Conservation (phyloP, 2,888 invertebrate species). For the Agrotis clavis region DNA sequence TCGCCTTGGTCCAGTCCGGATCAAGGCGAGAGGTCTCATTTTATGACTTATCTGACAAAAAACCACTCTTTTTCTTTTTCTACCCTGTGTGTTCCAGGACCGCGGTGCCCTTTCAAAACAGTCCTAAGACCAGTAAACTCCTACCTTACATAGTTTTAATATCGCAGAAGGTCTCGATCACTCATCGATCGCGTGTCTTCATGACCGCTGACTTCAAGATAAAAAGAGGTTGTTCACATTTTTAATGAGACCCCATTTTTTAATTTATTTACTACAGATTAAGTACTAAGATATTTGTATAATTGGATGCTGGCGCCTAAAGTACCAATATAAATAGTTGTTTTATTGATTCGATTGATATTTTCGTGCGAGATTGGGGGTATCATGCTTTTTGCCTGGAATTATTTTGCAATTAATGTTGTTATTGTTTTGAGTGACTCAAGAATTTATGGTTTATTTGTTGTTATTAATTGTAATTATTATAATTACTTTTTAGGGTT, state of each 20-base stretch:
- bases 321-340: neutral
- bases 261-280: constrained; percentile 55
- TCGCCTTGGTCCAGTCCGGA: too few relatives aligned
- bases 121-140: neutral
- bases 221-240: constrained; percentile 59
- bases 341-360: constrained; percentile 11
- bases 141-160: neutral
- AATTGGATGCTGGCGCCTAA: constrained; percentile 45
- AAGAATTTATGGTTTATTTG: neutral
- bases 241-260: constrained; percentile 63
- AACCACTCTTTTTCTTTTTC: too few relatives aligned
- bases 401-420: neutral
- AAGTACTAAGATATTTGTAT: constrained; percentile 30
- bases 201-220: constrained; percentile 61
- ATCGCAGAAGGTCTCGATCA: constrained; percentile 27
- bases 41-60: too few relatives aligned
- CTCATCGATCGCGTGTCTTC: constrained; percentile 16
- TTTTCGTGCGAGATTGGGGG: neutral
- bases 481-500: too few relatives aligned
- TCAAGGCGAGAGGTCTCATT: too few relatives aligned
- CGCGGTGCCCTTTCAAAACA: too few relatives aligned
- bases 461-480: too few relatives aligned
- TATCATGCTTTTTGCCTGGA: neutral
- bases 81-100: too few relatives aligned
- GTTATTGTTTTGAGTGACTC: neutral